Conservation (phyloP, 2,888 invertebrate species). For the Taenaris catops region DNA sequence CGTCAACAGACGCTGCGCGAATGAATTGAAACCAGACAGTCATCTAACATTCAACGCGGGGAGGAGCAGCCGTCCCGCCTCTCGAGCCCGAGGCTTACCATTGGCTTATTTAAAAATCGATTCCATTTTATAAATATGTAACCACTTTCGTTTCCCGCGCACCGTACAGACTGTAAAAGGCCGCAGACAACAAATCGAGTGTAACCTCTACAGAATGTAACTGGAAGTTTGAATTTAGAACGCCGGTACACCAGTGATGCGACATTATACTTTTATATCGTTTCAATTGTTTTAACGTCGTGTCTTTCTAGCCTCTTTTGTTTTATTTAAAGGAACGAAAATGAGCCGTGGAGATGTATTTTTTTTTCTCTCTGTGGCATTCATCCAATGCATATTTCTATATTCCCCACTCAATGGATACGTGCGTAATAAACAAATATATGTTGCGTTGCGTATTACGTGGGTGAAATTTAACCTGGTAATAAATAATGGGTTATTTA, state of each 20-base stretch:
- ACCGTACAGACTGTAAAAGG: constrained; percentile 32
- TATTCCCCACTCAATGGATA: no score
- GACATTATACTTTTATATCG: constrained; percentile 36
- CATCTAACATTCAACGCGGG: constrained; percentile 63
- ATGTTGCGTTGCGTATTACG: constrained; percentile 32
- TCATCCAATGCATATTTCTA: constrained; percentile 38
- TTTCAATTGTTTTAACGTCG: constrained; percentile 76
- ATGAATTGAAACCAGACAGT: constrained; percentile 68
- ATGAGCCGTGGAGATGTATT: constrained; percentile 55
- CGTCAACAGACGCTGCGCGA: constrained; percentile 54
- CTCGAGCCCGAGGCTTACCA: constrained; percentile 51
- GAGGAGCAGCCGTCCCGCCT: constrained; percentile 66
- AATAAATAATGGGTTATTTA: constrained; percentile 74
- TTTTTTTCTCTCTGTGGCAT: constrained; percentile 51
- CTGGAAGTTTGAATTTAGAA: constrained; percentile 33
- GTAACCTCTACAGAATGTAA: constrained; percentile 21
- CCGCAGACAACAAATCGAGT: constrained; percentile 20
- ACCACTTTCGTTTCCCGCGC: constrained; percentile 58
- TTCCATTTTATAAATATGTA: constrained; percentile 80
- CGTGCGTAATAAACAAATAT: constrained; percentile 58
- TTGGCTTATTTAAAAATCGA: constrained; percentile 78
- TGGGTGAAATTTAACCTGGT: constrained; percentile 71
- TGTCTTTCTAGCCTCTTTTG: constrained; percentile 74
- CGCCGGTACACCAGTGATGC: constrained; percentile 32
- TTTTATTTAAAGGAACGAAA: constrained; percentile 69